Conservation (phyloP, 2,888 invertebrate genomes). For the Mayetiola destructor region DNA sequence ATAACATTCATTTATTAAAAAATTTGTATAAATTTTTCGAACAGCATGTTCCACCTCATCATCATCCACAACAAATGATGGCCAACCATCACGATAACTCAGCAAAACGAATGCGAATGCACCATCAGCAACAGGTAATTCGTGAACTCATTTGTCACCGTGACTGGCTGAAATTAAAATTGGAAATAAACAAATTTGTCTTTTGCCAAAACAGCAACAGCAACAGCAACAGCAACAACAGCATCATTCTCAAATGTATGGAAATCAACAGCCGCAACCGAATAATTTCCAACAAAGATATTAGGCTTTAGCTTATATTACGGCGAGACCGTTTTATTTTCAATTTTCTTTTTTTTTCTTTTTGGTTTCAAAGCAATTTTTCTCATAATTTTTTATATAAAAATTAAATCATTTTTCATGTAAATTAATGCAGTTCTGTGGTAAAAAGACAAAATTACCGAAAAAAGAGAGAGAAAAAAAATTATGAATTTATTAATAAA, state of each 20-base stretch:
- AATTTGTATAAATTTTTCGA: not conserved
- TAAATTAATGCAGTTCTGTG: no score
- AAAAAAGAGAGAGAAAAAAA: no score
- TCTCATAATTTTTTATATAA: no score
- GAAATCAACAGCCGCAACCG: slow-evolving; percentile 40
- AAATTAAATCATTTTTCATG: no score
- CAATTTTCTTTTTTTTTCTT: not conserved
- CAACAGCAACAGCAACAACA: slow-evolving; percentile 32
- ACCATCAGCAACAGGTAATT: slow-evolving; percentile 23
- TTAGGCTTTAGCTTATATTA: not conserved
- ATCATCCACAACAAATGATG: slow-evolving; percentile 30
- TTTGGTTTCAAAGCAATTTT: no score
- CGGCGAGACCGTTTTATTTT: not conserved
- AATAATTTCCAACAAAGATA: slow-evolving; percentile 50
- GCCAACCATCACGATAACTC: slow-evolving; percentile 40
- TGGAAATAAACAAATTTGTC: not conserved
- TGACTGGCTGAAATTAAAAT: not conserved
- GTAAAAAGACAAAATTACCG: no score
- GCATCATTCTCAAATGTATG: slow-evolving; percentile 57
- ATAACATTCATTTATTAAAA: not conserved
- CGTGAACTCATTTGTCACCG: not conserved
- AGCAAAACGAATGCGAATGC: slow-evolving; percentile 48
- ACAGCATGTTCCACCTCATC: not conserved
- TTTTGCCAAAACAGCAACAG: not conserved
- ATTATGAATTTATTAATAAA: no score